Evolutionary conservation across 2,797 vertebrate genomes (phyloP).

Genomic region (Pangasius djambal): DNA sequence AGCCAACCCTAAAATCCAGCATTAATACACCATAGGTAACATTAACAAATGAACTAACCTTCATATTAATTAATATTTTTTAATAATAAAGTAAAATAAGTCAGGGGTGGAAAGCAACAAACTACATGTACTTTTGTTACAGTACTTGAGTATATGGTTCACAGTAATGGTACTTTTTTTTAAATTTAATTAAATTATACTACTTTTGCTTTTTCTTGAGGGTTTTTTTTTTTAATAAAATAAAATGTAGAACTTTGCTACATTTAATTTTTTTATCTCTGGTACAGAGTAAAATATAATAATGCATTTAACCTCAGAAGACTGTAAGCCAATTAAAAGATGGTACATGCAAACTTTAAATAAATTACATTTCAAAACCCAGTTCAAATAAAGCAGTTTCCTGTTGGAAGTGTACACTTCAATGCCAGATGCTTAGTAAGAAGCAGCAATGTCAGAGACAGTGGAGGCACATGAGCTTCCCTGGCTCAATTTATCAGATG

Average conservation of each 20-base stretch:
- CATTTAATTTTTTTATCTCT: not conserved
- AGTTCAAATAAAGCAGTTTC: not conserved
- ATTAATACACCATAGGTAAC: not conserved
- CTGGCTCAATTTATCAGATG: not conserved
- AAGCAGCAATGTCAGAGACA: not conserved
- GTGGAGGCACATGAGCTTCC: not conserved
- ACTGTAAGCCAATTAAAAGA: not conserved
- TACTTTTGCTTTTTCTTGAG: not conserved
- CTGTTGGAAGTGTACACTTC: not conserved
- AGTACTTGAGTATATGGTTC: too few species aligned
- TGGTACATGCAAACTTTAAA: not conserved
- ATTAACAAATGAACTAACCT: not conserved
- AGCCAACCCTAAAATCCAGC: not conserved
- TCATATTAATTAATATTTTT: not conserved
- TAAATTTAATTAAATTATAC: not conserved
- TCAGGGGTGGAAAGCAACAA: too few species aligned
- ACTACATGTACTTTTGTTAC: too few species aligned
- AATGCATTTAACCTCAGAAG: not conserved
- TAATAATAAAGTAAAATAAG: not conserved
- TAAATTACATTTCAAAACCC: not conserved
- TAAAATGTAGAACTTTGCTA: not conserved
- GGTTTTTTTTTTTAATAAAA: not conserved
- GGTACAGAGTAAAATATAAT: not conserved
- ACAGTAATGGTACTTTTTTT: too few species aligned
- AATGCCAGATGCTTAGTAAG: not conserved